These are phyloP conservation scores for Phoxinus phoxinus DNA, from an alignment of 2,113 vertebrate species.

Conservation along the genomic window DNA sequence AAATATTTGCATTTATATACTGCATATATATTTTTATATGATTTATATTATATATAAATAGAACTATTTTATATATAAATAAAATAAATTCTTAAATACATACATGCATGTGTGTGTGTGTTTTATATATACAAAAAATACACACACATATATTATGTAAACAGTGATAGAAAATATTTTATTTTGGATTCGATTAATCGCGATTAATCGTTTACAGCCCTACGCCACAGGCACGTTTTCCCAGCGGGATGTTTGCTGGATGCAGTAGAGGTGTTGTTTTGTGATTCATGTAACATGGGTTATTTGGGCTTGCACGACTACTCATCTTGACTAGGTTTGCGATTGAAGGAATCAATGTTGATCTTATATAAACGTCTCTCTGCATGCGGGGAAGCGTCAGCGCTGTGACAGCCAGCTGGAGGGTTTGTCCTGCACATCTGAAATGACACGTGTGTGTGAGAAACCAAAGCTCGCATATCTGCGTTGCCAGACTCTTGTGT, in stretches of 20 bases:
- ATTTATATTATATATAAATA: too few species aligned
- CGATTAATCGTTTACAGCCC: too few species aligned
- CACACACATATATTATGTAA: too few species aligned
- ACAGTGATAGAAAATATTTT: too few species aligned
- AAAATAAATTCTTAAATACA: too few species aligned
- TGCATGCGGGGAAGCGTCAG: not conserved
- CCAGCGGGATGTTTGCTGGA: not conserved
- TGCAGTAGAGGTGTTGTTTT: not conserved
- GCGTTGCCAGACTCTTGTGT: not conserved
- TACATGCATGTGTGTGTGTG: too few species aligned
- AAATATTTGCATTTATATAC: too few species aligned
- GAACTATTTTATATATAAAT: too few species aligned
- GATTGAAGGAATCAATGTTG: not conserved
- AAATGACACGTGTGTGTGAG: not conserved
- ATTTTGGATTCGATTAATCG: too few species aligned
- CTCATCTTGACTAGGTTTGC: not conserved
- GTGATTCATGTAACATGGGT: not conserved
- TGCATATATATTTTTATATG: too few species aligned
- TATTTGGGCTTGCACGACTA: conserved; percentile 7
- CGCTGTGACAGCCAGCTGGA: not conserved
- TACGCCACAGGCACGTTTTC: not conserved
- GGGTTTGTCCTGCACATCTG: not conserved
- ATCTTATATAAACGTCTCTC: not conserved
- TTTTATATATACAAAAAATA: too few species aligned
- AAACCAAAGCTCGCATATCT: not conserved